Evolutionary conservation across 2,888 invertebrate species (phyloP), one percentile per base, ranked within the genome.

Genomic region (Oithona nana): DNA sequence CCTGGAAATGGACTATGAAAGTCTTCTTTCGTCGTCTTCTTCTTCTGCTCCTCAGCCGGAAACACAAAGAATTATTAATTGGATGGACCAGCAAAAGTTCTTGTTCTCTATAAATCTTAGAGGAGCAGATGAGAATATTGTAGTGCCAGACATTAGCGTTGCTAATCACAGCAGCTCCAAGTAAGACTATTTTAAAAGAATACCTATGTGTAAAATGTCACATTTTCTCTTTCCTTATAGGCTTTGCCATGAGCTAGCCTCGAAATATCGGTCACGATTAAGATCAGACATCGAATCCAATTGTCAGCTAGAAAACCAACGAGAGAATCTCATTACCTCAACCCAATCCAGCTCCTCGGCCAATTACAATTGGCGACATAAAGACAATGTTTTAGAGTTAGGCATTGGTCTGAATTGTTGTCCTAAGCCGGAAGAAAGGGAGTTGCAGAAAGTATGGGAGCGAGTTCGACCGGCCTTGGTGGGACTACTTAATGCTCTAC

Each of bases 291-390:
- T 16, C 24, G 26, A 16, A 3, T 54, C 54, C 16, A 16, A 20
- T 3, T 54, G 54, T 54, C 26, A 20, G 24, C 8, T 51, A 22
- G 20, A 51, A 8, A 20, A 8, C 20, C 20, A 6, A 51, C 8
- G 22, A 30, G 20, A 30, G 28, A 29, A 20, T 6, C 22, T 13
- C 30, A 29, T 57, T 13, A 28, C 6, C 8, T 30, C 22, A 20
- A 11, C 29, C 2, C n/a, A 29, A n/a, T 2, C 6, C 20, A 20
- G 30, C 20, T 57, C 30, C 20, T 30, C 31, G 57, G 16, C 31
- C 22, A 57, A 57, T 30, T 31, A 31, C 31, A 57, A 57, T 31
- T 57, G 57, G 57, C n/a, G n/a, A n/a, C 20, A 29, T 20, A 31
- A 1, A 20, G 16, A 31, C 22, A 28, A 31, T 11, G 20, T 29